Evolutionary conservation across 2,113 vertebrate genomes (phyloP), one percentile per base, ranked within the genome.

Genomic region (Dolichotis patagonum): DNA sequence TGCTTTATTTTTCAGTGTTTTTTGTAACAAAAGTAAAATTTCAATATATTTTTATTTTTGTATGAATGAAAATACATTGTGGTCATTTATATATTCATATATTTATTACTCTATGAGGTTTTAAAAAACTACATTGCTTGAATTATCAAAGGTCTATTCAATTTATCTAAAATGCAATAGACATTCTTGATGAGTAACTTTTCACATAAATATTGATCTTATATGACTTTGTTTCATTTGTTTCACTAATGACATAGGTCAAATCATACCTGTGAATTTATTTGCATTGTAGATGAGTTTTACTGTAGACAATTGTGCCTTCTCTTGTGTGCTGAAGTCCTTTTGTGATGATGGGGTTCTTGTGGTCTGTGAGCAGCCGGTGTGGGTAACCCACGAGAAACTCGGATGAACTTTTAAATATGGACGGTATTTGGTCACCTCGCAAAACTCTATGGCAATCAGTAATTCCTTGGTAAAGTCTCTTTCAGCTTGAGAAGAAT

Each of bases 191-290:
- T 52, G 17, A 80, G 49, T 52, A 35, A 52, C 11, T 17, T 80
- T 9, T 52, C 8, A 52, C 35, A 20, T 35, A 35, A 52, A 54
- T 20, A 20, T 26, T 52, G 30, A 54, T 54, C 17, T 80, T 35
- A 35, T 20, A 20, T 54, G 28, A 16, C 30, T 52, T 80, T 49
- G 75, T 17, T 35, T 52, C 30, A 80, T 19, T 80, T 16, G 46
- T 80, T 52, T 80, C 46, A 54, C 52, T 43, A 7, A 56, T 38
- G 22, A n/a, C 49, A 63, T 56, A 85, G 30, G 4, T 32, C 4
- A 73, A 58, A 65, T 73, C 85, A 56, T 90, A 85, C 80, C 85
- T 92, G 80, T 89, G 26, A 58, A 14, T 85, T 56, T 17, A 65
- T 75, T 86, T 22, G 2, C 35, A 6, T 6, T 17, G 8, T 38